phyloP scores from a whole-genome alignment of 2,888 invertebrate genomes.

The Oscheius sp. region DNA sequence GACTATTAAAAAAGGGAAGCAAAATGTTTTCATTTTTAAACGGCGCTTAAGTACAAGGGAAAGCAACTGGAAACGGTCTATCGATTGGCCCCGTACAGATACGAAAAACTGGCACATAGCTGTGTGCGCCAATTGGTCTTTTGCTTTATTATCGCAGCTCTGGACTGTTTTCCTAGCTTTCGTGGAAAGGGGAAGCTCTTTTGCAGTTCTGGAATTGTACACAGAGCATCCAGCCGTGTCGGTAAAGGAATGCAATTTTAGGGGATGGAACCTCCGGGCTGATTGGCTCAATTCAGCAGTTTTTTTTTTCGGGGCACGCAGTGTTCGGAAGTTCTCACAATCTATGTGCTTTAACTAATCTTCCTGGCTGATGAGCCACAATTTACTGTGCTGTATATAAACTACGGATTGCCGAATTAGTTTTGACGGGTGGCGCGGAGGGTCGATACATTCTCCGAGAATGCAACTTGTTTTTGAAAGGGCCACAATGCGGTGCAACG shows the following conservation, averaged over 20 bases:
- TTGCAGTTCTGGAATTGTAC: not conserved
- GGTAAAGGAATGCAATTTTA: slow-evolving; percentile 20
- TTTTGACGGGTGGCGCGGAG: slow-evolving; percentile 35
- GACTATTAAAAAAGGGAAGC: no score
- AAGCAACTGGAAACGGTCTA: slow-evolving; percentile 11
- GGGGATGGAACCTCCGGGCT: slow-evolving; percentile 20
- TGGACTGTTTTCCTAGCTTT: slow-evolving; percentile 5
- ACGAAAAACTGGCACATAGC: slow-evolving; percentile 11
- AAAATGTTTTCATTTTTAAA: no score
- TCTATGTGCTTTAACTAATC: no score
- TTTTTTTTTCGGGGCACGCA: slow-evolving; percentile 1
- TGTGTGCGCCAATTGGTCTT: slow-evolving; percentile 9
- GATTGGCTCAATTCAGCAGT: slow-evolving; percentile 31
- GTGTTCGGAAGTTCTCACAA: no score
- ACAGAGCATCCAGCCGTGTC: not conserved
- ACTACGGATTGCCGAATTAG: slow-evolving; percentile 35
- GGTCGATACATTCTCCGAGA: slow-evolving; percentile 38
- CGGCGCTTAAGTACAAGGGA: not conserved
- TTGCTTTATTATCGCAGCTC: slow-evolving; percentile 9
- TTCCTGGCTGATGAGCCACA: no score
- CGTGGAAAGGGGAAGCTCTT: not conserved
- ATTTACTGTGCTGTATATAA: not conserved
- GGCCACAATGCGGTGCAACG: slow-evolving; percentile 30
- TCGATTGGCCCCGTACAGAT: slow-evolving; percentile 24
- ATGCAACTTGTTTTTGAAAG: slow-evolving; percentile 37